These are phyloP conservation scores for Drosophila orosa DNA, from an alignment of 1,140 invertebrate species.

Conservation along the genomic window DNA sequence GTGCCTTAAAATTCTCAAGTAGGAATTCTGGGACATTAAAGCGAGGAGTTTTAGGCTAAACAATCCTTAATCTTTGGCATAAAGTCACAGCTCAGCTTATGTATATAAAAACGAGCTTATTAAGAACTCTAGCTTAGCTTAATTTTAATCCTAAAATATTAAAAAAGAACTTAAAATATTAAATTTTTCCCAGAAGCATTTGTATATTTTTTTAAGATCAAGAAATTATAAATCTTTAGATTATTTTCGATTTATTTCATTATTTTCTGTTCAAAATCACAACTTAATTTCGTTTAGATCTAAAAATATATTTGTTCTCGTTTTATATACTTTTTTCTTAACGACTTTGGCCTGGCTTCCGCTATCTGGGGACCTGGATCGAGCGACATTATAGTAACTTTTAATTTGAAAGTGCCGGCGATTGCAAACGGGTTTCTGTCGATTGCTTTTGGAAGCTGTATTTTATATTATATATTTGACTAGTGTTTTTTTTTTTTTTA, in stretches of 20 bases:
- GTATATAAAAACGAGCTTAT: no score
- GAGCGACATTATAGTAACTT: constrained; percentile 26
- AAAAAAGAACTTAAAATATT: no score
- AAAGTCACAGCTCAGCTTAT: no score
- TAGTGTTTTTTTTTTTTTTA: neutral
- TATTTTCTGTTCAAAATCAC: neutral
- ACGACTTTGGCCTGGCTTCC: neutral
- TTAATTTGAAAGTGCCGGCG: constrained; percentile 30
- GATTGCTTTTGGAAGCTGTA: neutral
- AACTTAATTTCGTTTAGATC: neutral
- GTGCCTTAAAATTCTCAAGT: neutral
- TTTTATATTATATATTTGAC: constrained; percentile 2
- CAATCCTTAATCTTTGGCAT: no score
- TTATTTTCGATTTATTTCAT: neutral
- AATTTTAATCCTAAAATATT: no score
- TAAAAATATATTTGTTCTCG: neutral
- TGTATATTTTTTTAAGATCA: neutral
- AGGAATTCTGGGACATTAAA: neutral
- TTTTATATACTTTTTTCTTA: constrained; percentile 14
- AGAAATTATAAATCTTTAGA: neutral
- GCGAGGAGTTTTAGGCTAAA: neutral
- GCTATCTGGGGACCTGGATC: constrained; percentile 5
- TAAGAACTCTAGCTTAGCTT: no score
- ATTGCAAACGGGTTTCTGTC: constrained; percentile 24
- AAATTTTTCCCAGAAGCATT: no score